A percentile compares a stretch with the other conserved stretches of the same genome.
Evolutionary conservation across 2,113 vertebrate genomes (phyloP).

Genomic region (Centropristis striata): DNA sequence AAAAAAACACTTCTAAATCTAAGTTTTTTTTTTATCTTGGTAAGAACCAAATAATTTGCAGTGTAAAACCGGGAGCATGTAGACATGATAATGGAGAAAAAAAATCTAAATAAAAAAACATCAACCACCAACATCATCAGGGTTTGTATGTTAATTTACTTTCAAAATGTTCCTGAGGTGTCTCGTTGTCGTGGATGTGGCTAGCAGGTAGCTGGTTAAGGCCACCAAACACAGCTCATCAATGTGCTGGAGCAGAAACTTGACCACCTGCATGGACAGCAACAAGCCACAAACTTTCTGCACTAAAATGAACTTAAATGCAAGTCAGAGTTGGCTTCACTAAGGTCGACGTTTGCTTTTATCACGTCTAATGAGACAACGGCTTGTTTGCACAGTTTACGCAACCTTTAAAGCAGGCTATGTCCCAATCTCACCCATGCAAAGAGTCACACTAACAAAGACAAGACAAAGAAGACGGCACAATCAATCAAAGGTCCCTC

Average conservation of each 20-base stretch:
- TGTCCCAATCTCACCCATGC: constrained; percentile 10
- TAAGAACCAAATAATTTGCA: no score
- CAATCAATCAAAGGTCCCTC: constrained; percentile 26
- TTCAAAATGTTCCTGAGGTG: no score
- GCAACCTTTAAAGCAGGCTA: constrained; percentile 3
- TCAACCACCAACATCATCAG: background rate
- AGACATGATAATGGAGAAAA: no score
- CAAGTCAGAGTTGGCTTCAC: background rate
- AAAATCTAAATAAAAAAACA: no score
- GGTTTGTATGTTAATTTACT: background rate
- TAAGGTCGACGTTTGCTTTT: background rate
- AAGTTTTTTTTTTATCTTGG: no score
- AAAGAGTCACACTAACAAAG: constrained; percentile 19
- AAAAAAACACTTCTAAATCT: no score
- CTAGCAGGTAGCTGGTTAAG: background rate
- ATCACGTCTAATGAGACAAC: background rate
- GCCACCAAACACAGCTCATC: background rate
- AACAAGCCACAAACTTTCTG: background rate
- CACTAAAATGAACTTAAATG: background rate
- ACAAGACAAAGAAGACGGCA: constrained; percentile 1
- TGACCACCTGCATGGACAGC: background rate
- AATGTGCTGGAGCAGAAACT: background rate
- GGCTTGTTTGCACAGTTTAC: constrained; percentile 33
- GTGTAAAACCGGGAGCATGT: no score
- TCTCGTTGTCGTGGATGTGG: background rate